phyloP scores from a whole-genome alignment of 2,113 vertebrate species.

The Castor canadensis region DNA sequence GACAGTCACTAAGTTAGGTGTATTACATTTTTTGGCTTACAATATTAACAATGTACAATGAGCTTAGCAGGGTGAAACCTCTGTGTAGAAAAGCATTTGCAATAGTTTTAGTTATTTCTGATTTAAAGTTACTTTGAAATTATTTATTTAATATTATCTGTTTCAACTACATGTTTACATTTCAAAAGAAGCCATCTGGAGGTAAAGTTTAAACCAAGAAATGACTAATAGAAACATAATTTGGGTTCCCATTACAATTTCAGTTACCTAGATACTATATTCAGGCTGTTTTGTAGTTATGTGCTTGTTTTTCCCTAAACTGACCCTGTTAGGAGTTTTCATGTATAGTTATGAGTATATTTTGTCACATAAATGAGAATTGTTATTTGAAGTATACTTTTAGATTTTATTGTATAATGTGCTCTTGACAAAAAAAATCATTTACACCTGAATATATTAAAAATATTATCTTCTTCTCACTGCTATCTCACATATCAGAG shows the following conservation, averaged over 20 bases:
- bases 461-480: not conserved
- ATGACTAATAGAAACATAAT: conserved; percentile 24
- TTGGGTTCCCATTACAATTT: not conserved
- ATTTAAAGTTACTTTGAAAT: conserved; percentile 40
- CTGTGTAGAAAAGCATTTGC: not conserved
- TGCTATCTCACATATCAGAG: not conserved
- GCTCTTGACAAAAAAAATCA: not conserved
- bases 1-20: not conserved
- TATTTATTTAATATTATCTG: conserved; percentile 36
- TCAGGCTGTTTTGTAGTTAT: too few relatives aligned
- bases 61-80: not conserved
- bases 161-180: conserved; percentile 39
- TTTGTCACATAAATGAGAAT: not conserved
- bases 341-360: not conserved
- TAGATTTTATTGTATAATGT: not conserved
- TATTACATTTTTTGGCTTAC: not conserved
- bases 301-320: not conserved
- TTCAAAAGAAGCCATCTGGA: conserved; percentile 43
- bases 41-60: not conserved
- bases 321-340: not conserved
- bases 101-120: conserved; percentile 26
- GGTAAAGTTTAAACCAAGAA: conserved; percentile 21
- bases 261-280: not conserved
- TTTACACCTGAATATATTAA: not conserved
- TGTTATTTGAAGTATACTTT: not conserved